Base-by-base conservation (phyloP, 2,888 invertebrate genomes). In the Ophonus ardosiacus region DNA sequence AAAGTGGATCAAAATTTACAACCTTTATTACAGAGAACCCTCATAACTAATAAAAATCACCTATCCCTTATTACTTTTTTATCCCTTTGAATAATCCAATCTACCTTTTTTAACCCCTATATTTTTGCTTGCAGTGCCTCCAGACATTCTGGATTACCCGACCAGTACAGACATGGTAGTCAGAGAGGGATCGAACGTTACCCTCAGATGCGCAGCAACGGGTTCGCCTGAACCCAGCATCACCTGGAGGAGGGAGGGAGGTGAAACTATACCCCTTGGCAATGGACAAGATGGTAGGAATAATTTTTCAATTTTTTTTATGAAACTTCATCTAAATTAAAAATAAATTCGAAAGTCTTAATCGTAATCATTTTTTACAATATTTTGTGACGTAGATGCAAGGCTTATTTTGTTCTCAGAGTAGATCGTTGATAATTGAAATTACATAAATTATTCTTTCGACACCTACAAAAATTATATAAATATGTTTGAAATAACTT, bases 181-280 rank as follows among this genome's bases (percentile, higher is more conserved):
- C 71, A 93, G 96, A 59, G 98, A 98, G 92, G 97, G 97, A 15
- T 95, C 95, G 80, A 96, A 97, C 87, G 96, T 97, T 86, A 96
- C 96, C 88, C 92, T 98, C 85, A 94, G 95, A 86, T 98, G 98
- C 90, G 96, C 97, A 43, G 98, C 97, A 18, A 96, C 95, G 15
- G 97, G 98, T 80, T 96, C 96, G n/a, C 98, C 98, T 1, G 93
- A 94, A 87, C 98, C 98, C 5, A 95, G 94, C 88, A 97, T 98
- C 90, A 95, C 94, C 86, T 98, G 98, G 98, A 93, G 96, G 87
- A 93, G 97, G 87, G 97, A 97, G 91, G 96, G 96, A 89, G 94
- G 95, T 85, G 95, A 95, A 89, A 93, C 94, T 84, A 96, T 97
- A 90, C 94, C 95, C 17, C 90, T 95, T 76, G 93, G 94, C 80